Base-by-base conservation (phyloP, 2,113 vertebrate genomes). In the zebrafish (Danio rerio) region DNA sequence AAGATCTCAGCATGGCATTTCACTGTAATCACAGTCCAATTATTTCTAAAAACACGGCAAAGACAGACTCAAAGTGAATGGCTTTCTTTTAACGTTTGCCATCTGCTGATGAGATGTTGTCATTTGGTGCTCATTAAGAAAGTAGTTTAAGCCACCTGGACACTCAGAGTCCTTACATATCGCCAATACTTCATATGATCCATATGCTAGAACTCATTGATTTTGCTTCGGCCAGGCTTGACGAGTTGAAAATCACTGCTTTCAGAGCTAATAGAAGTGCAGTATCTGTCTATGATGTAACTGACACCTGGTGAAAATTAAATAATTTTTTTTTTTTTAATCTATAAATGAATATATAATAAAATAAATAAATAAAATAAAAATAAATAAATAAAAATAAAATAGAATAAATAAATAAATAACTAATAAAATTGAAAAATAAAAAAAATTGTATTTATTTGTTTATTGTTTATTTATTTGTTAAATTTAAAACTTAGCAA, bases 101-200 rank as follows among this genome's bases (percentile, higher is more conserved):
- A 59, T 84, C 80, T 83, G 79, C 74, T 78, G 76, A 81, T 66
- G 52, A 83, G 62, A 78, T 83, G 81, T 40, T 77, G 53, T 80
- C 13, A 83, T 80, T 86, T 78, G 73, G 58, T 66, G 81, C 69
- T 80, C 58, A 80, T 85, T 85, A 81, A 81, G 70, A 43, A 71
- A 62, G 49, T 70, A 71, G 83, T 31, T 82, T 80, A 49, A 61
- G 70, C 78, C 16, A 73, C 81, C 63, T 78, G 75, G 74, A 73
- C 84, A 59, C 55, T 68, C 81, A 43, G 7, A 68, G 62, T 43
- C 47, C 59, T 63, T 62, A 50, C 21, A 62, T 11, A 40, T 49
- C 45, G 7, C 16, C 45, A 62, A 53, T 12, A 11, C 80, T 15
- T 12, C 15, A 42, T 66, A 76, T 78, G 66, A 47, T 9, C 49